These are phyloP conservation scores for Asarcornis scutulata DNA, from an alignment of 2,113 vertebrate species.

Conservation along the genomic window DNA sequence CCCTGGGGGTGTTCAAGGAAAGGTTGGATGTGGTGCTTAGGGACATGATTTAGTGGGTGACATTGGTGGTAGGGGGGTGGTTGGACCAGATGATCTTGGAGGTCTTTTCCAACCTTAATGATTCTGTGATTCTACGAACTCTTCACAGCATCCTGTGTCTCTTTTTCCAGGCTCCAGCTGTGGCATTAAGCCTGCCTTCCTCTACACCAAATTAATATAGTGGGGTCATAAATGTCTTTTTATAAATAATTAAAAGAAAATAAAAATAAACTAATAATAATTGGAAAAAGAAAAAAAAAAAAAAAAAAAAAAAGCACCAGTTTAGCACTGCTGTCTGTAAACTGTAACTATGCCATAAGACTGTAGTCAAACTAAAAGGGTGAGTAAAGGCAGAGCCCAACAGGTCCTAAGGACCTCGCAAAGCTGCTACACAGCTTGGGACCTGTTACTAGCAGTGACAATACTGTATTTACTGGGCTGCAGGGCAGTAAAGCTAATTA, in stretches of 20 bases:
- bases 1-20: too few species aligned
- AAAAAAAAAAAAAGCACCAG: background rate
- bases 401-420: background rate
- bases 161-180: background rate
- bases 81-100: too few species aligned
- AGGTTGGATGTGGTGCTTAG: too few species aligned
- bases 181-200: background rate
- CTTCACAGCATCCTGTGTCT: background rate
- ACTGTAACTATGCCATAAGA: background rate
- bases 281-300: too few species aligned
- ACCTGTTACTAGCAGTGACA: background rate
- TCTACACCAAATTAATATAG: accelerated
- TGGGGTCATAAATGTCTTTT: background rate
- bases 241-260: background rate
- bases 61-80: too few species aligned
- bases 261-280: too few species aligned
- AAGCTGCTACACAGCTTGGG: background rate
- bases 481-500: background rate
- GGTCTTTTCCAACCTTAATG: too few species aligned
- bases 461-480: background rate
- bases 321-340: background rate
- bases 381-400: background rate
- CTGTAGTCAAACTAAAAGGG: background rate
- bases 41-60: too few species aligned
- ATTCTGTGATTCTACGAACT: too few species aligned